A percentile compares a stretch with the other conserved stretches of the same genome.
Evolutionary conservation across 2,888 invertebrate genomes (phyloP).

Genomic region (Synergus laeviventris): DNA sequence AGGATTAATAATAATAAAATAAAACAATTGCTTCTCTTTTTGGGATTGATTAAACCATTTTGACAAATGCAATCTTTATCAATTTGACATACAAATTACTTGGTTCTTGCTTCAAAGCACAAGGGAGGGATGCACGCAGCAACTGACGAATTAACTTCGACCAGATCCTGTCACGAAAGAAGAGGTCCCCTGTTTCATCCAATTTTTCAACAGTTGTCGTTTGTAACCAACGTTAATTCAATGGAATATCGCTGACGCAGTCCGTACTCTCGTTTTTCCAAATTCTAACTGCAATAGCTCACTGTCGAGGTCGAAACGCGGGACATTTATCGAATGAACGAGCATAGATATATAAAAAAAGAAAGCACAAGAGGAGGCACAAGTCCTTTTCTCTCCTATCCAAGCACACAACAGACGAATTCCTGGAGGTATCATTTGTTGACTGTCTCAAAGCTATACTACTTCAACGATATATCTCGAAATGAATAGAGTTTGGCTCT

Average conservation of each 20-base stretch:
- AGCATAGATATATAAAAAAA: conserved; percentile 43
- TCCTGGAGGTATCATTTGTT: neutral
- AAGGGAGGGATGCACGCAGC: neutral
- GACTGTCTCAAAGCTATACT: neutral
- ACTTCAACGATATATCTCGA: neutral
- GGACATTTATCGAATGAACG: conserved; percentile 59
- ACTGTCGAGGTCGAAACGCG: conserved; percentile 60
- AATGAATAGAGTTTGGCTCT: neutral
- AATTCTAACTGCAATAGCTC: conserved; percentile 65
- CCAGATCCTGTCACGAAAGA: conserved; percentile 38
- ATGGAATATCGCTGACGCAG: conserved; percentile 60
- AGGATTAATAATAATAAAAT: too few relatives aligned
- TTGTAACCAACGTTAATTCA: conserved; percentile 59
- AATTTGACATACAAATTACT: neutral
- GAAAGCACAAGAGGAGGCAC: conserved; percentile 41
- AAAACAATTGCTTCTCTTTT: neutral
- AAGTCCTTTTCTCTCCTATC: neutral
- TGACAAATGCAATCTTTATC: neutral
- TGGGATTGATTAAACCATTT: neutral
- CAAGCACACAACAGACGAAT: neutral
- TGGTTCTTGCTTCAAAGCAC: neutral
- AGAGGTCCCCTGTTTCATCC: conserved; percentile 52
- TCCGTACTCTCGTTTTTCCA: conserved; percentile 56
- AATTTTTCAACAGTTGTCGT: conserved; percentile 62
- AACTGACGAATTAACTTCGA: neutral